Evolutionary conservation across 2,113 vertebrate species (phyloP).

Genomic region (Mus spicilegus): DNA sequence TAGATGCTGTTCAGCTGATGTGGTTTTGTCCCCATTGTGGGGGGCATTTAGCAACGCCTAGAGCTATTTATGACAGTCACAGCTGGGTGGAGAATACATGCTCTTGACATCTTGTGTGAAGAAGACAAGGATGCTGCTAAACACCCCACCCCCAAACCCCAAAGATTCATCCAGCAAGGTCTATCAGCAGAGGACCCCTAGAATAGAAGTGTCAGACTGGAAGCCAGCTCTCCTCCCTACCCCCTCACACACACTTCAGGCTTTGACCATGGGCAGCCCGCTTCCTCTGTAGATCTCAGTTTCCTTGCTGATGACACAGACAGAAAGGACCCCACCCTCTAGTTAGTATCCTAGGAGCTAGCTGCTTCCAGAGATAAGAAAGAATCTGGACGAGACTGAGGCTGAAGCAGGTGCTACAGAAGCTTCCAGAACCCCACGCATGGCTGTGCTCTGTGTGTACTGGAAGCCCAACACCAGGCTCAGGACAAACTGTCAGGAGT

Average conservation of each 20-base stretch:
- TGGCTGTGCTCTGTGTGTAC: background rate
- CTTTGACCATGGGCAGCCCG: background rate
- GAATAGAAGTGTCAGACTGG: rapidly evolving
- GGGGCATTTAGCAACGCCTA: background rate
- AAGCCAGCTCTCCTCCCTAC: background rate
- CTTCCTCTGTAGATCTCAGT: background rate
- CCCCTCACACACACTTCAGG: background rate
- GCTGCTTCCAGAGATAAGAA: background rate
- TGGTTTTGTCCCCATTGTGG: background rate
- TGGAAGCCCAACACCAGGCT: too few relatives aligned
- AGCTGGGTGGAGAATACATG: background rate
- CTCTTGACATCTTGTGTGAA: too few relatives aligned
- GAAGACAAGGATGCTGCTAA: background rate
- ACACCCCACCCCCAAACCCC: too few relatives aligned
- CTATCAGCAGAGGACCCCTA: background rate
- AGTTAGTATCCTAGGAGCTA: background rate
- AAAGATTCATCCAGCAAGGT: background rate
- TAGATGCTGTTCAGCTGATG: background rate
- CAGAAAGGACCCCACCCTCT: rapidly evolving
- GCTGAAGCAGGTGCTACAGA: too few relatives aligned
- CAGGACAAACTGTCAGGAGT: too few relatives aligned
- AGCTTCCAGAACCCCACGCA: background rate
- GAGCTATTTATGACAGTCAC: background rate
- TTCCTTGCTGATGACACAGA: background rate
- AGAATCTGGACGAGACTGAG: background rate